Evolutionary conservation across 2,113 vertebrate species (phyloP), one percentile per base, ranked within the genome.

Genomic region (Cephalopholis sonnerati): DNA sequence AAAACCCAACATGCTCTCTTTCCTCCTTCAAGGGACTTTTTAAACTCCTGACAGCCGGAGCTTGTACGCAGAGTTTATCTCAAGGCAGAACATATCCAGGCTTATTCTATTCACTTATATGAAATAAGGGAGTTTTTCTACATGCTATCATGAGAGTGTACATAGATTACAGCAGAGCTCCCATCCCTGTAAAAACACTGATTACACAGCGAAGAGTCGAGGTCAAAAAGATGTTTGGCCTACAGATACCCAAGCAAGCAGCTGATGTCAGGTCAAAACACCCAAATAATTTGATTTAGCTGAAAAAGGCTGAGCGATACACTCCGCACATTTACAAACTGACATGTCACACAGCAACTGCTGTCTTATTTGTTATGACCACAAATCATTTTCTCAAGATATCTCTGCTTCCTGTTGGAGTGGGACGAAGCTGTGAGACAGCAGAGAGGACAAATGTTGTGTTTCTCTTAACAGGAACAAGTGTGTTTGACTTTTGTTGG

Each of bases 121-220:
- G 62, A 81, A 72, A 39, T 9, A 1, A 64, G 55, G 20, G 55
- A 50, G 41, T 11, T 81, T 51, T 54, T 48, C 18, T 44, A 3
- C 67, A 75, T 46, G 25, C 22, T 74, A 87, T 85, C 67, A 82
- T n/a, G 22, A 82, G 59, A 83, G 59, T 36, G 58, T n/a, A 20
- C 7, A 64, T 0, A 73, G 87, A 87, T 90, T 77, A 80, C 4
- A 64, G 58, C 39, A 27, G 72, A 62, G 69, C 77, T 74, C 24
- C 29, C 67, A 57, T 61, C 50, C 32, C 65, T 72, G 83, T 5
- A 44, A 22, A 17, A 50, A 82, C 79, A 73, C 41, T 2, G 85
- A 91, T 93, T 87, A 63, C 78, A 65, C 48, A 72, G 44, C 41
- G 46, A 57, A 77, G 62, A 54, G 22, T 27, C 74, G n/a, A 92